Evolutionary conservation across 2,113 vertebrate genomes (phyloP), one percentile per base, ranked within the genome.

Genomic region (Kryptolebias marmoratus): DNA sequence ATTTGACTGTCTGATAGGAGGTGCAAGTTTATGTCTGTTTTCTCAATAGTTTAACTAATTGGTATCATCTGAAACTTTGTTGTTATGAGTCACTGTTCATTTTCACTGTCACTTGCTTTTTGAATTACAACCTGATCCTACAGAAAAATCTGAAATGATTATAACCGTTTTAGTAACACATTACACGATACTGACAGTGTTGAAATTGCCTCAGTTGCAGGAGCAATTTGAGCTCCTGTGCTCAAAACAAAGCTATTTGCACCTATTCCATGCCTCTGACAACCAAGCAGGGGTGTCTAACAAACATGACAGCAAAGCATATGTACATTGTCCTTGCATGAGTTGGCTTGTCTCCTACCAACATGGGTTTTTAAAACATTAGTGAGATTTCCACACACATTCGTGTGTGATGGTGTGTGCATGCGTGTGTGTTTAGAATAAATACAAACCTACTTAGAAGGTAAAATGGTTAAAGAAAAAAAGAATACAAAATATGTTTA

Each of bases 241-340:
- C 56, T 58, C 56, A 42, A 22, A 60, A n/a, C 18, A 42, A 60
- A 60, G 58, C 14, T 11, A 42, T 60, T 60, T 58, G 56, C 36
- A 39, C 56, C 32, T 36, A 15, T n/a, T 32, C 56, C 32, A 15
- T 58, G 16, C 31, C 32, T 30, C 55, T 32, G 55, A 57, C 30
- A 32, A 31, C 55, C 31, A 39, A 58, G 56, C 18, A 58, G 32
- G 16, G 3, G 15, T 39, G 8, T 6, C 31, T 58, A 7, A 58
- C 31, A 58, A 15, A 58, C 32, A 58, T 4, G 16, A 30, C 8
- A 58, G 56, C 18, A 32, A 28, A 12, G 28, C 22, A 44, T 22
- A 62, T 27, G 7, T 36, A 36, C 3, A 7, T 7, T 36, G 32
- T 36, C 7, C 32, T 36, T 36, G 7, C 32, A 36, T 4, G 32